Percentiles rank a stretch among this genome's conserved stretches.
phyloP scores from a whole-genome alignment of 1,140 invertebrate species.

The Condylostylus longicornis region DNA sequence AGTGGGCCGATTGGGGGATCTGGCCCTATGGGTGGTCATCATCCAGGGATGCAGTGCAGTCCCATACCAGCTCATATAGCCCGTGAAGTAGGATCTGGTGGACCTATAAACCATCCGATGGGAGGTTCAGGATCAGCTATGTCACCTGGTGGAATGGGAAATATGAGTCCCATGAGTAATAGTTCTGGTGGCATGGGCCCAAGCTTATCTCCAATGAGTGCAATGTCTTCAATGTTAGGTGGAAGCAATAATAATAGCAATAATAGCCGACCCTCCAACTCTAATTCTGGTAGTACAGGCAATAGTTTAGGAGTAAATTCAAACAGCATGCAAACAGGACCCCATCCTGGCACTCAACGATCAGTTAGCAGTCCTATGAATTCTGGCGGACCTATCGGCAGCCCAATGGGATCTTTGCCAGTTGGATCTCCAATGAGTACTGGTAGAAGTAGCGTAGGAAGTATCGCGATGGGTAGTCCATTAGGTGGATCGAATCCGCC shows the following conservation, averaged over 20 bases:
- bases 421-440: conserved; percentile 55
- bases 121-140: conserved; percentile 14
- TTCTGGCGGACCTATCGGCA: conserved; percentile 34
- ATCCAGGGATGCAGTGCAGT: conserved; percentile 2
- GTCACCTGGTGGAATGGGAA: conserved; percentile 25
- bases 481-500: conserved; percentile 43
- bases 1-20: conserved; percentile 24
- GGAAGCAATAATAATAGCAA: no score
- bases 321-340: conserved; percentile 34
- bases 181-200: conserved; percentile 32
- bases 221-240: conserved; percentile 48
- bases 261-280: conserved; percentile 37
- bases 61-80: conserved; percentile 27
- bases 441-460: no score
- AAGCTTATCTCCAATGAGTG: conserved; percentile 49
- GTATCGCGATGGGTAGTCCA: conserved; percentile 57
- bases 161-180: conserved; percentile 45
- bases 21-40: not conserved
- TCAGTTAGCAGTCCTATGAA: conserved; percentile 47
- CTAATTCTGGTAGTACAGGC: conserved; percentile 26
- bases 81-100: conserved; percentile 21
- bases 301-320: conserved; percentile 37
- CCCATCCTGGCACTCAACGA: no score
- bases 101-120: conserved; percentile 31
- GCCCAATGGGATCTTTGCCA: conserved; percentile 55